A percentile compares a stretch with the other conserved stretches of the same genome.
Evolutionary conservation across 1,140 invertebrate species (phyloP).

Genomic region (Drosophila dunni): DNA sequence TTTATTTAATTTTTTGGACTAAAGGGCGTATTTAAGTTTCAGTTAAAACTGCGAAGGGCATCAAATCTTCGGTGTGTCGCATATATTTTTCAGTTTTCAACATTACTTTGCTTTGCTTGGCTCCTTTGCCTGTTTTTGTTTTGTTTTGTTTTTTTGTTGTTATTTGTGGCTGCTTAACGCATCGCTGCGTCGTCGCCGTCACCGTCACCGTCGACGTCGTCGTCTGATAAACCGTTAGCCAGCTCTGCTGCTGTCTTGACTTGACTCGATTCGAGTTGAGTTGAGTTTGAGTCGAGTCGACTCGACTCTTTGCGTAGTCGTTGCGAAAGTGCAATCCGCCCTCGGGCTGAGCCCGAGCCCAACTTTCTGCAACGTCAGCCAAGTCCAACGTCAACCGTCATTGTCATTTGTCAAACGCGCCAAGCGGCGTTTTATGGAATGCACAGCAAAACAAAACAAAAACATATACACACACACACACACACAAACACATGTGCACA

Average conservation of each 20-base stretch:
- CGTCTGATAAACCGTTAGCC: slow-evolving; percentile 51
- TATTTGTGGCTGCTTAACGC: slow-evolving; percentile 51
- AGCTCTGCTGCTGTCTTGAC: slow-evolving; percentile 6
- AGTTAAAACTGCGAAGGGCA: neutral
- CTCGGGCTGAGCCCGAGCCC: slow-evolving; percentile 41
- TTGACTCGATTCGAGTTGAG: no score
- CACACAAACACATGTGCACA: neutral
- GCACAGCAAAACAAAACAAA: slow-evolving; percentile 26
- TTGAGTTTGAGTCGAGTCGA: no score
- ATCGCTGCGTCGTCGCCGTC: slow-evolving; percentile 37
- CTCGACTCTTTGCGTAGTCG: slow-evolving; percentile 21
- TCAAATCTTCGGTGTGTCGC: neutral
- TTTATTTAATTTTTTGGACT: no score
- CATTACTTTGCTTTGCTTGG: slow-evolving; percentile 7
- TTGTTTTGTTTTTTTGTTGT: slow-evolving; percentile 10
- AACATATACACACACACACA: slow-evolving; percentile 6
- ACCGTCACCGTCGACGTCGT: neutral
- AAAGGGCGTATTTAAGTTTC: no score
- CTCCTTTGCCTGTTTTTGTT: slow-evolving; percentile 4
- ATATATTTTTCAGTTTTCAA: neutral
- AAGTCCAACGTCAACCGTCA: slow-evolving; percentile 53
- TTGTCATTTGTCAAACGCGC: slow-evolving; percentile 60
- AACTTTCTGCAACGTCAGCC: slow-evolving; percentile 56
- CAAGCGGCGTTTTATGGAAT: slow-evolving; percentile 53
- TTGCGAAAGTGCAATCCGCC: slow-evolving; percentile 56